Conservation (phyloP, 2,113 vertebrate species). For the Takifugu flavidus region DNA sequence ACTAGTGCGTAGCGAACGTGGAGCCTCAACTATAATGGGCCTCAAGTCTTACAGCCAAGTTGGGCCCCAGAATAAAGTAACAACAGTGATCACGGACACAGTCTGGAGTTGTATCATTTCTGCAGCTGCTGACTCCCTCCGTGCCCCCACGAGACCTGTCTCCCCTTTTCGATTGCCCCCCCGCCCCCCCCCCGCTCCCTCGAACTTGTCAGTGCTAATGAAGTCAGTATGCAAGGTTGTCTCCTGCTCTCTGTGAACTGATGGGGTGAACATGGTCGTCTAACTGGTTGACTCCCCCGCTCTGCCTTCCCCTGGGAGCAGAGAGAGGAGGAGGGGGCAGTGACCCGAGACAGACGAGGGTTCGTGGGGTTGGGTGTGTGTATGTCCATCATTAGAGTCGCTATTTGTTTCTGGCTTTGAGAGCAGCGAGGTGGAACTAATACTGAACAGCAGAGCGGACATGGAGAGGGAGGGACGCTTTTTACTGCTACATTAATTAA, state of each 20-base stretch:
- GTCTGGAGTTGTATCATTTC: slow-evolving; percentile 23
- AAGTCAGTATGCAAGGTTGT: slow-evolving; percentile 76
- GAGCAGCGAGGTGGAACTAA: slow-evolving; percentile 80
- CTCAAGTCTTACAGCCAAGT: slow-evolving; percentile 26
- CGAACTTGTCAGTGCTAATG: slow-evolving; percentile 81
- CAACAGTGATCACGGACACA: slow-evolving; percentile 3
- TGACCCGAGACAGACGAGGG: slow-evolving; percentile 77
- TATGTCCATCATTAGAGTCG: slow-evolving; percentile 79
- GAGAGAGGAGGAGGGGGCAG: slow-evolving; percentile 61
- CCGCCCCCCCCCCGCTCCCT: slow-evolving; percentile 35
- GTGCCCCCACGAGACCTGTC: slow-evolving; percentile 36
- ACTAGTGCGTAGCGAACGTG: too few species aligned
- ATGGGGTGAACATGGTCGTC: slow-evolving; percentile 81
- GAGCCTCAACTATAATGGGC: neutral
- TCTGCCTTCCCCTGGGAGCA: slow-evolving; percentile 53
- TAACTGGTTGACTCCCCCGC: slow-evolving; percentile 72
- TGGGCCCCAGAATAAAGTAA: slow-evolving; percentile 23
- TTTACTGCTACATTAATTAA: slow-evolving; percentile 90
- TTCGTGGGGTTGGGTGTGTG: slow-evolving; percentile 25
- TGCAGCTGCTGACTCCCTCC: slow-evolving; percentile 16
- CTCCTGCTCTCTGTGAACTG: slow-evolving; percentile 70
- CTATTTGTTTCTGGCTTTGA: slow-evolving; percentile 72
- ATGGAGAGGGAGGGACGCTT: slow-evolving; percentile 68
- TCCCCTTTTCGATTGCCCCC: slow-evolving; percentile 41
- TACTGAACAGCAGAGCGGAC: slow-evolving; percentile 70